Percentiles rank a stretch among this genome's conserved stretches.
Evolutionary conservation across 1,140 invertebrate genomes (phyloP).

Genomic region (Hycleus phaleratus): DNA sequence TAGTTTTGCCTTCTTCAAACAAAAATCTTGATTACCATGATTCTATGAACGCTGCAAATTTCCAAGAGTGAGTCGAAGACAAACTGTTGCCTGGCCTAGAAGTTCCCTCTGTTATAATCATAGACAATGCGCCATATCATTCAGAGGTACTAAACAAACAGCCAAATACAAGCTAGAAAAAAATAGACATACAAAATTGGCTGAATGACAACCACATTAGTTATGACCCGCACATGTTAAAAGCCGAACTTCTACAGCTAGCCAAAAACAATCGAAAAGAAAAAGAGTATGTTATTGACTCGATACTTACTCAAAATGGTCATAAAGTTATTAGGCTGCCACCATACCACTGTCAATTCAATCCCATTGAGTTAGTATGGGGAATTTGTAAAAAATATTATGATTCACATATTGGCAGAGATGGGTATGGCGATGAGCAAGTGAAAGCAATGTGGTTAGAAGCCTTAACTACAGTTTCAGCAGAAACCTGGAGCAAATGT

Average conservation of each 20-base stretch:
- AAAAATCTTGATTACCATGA: background rate
- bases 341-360: slow-evolving; percentile 1
- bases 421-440: too few species aligned
- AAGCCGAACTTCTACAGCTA: background rate
- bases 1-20: background rate
- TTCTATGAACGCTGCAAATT: background rate
- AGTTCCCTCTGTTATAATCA: background rate
- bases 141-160: background rate
- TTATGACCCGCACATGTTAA: background rate
- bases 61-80: background rate
- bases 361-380: background rate
- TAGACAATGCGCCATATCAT: background rate
- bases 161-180: background rate
- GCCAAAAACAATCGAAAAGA: background rate
- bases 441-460: too few species aligned
- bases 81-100: background rate
- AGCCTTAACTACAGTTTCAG: too few species aligned
- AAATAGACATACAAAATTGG: background rate
- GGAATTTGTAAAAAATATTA: background rate
- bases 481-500: too few species aligned
- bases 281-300: background rate
- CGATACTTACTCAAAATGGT: background rate
- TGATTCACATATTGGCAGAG: background rate
- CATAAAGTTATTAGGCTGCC: background rate
- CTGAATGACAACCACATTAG: background rate